Evolutionary conservation across 2,113 vertebrate species (phyloP).

Genomic region (Seriola quinqueradiata): DNA sequence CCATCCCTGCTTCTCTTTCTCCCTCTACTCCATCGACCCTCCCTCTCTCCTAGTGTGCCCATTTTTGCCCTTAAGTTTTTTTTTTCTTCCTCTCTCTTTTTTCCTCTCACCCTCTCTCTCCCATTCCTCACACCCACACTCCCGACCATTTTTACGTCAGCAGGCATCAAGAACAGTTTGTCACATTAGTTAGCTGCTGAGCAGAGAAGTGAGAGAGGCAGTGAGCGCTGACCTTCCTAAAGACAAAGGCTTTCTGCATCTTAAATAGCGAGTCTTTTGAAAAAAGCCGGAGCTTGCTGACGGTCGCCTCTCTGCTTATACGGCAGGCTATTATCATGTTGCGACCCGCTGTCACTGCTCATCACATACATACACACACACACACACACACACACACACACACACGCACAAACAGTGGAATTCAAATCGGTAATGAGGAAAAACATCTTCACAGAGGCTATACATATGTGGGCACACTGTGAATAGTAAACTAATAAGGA

Average conservation of each 20-base stretch:
- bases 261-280: conserved; percentile 62
- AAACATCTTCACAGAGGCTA: conserved; percentile 9
- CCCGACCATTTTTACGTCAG: conserved; percentile 24
- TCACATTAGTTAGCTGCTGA: conserved; percentile 54
- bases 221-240: conserved; percentile 69
- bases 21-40: background rate
- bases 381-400: background rate
- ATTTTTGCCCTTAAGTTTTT: background rate
- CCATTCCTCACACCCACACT: conserved; percentile 21
- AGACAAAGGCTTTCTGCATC: conserved; percentile 71
- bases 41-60: background rate
- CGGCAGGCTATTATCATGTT: conserved; percentile 60
- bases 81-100: background rate
- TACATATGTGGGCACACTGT: background rate
- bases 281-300: conserved; percentile 52
- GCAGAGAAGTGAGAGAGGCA: conserved; percentile 21
- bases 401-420: background rate
- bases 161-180: conserved; percentile 62
- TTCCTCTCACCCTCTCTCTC: background rate
- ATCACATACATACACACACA: conserved; percentile 27
- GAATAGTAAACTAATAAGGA: background rate
- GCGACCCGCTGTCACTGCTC: conserved; percentile 47
- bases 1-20: background rate
- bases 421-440: conserved; percentile 13
- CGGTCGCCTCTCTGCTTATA: conserved; percentile 53